Conservation (phyloP, 2,888 invertebrate species). For the Megastigmus dorsalis region DNA sequence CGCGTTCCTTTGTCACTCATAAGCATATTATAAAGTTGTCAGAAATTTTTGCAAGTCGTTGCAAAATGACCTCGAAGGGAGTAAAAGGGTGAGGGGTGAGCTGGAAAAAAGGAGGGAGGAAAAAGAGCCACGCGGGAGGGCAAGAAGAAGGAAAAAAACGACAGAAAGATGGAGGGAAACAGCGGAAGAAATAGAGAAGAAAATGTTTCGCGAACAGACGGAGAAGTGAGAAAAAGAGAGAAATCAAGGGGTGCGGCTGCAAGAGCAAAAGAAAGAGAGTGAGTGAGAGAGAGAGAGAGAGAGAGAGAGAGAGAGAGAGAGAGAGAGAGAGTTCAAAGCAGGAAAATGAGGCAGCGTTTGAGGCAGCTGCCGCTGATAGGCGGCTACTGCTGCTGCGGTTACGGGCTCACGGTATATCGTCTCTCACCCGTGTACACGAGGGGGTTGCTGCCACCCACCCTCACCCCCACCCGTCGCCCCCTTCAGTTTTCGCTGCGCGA, state of each 20-base stretch:
- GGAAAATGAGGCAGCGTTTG: conserved; percentile 48
- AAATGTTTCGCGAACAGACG: background rate
- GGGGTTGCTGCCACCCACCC: too few relatives aligned
- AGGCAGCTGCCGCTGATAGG: conserved; percentile 41
- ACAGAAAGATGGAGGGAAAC: background rate
- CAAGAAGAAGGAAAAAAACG: background rate
- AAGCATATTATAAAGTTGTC: background rate
- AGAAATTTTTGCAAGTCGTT: background rate
- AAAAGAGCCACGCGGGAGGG: background rate
- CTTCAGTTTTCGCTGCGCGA: too few relatives aligned
- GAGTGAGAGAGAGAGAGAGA: background rate
- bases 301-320: conserved; percentile 13
- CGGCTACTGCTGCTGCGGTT: conserved; percentile 13
- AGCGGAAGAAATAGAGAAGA: background rate
- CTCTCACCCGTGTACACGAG: background rate
- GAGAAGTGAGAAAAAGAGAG: background rate
- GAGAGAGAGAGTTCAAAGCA: conserved; percentile 35
- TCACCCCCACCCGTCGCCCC: background rate
- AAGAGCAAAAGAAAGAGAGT: background rate
- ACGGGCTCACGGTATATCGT: conserved; percentile 17
- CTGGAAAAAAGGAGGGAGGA: background rate
- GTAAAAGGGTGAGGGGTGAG: too few relatives aligned
- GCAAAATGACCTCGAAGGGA: too few relatives aligned
- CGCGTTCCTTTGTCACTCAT: background rate
- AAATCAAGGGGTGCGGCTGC: background rate